A percentile compares a stretch with the other conserved stretches of the same genome.
Evolutionary conservation across 1,140 invertebrate genomes (phyloP).

Genomic region (Calliopsis andreniformis): DNA sequence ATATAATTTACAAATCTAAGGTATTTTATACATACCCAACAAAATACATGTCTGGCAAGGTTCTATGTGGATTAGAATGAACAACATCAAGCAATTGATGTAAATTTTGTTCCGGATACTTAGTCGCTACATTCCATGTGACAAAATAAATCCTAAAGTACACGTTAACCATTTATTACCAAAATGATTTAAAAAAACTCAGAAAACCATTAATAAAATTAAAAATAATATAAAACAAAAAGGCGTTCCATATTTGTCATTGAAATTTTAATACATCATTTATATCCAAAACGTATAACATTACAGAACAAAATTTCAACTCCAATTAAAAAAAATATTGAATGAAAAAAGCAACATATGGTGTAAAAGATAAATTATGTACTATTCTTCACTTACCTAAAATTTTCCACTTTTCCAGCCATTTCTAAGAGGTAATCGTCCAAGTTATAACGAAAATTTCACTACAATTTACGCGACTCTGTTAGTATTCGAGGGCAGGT

Average conservation of each 20-base stretch:
- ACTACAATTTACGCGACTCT: slow-evolving; percentile 11
- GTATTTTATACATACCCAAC: slow-evolving; percentile 84
- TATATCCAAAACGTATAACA: background rate
- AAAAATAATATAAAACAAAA: background rate
- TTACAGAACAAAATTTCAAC: background rate
- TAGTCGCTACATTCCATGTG: slow-evolving; percentile 93
- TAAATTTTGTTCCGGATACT: slow-evolving; percentile 86
- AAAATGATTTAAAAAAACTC: background rate
- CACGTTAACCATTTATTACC: background rate
- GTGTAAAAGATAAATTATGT: too few species aligned
- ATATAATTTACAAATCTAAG: slow-evolving; percentile 1
- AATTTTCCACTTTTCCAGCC: slow-evolving; percentile 37
- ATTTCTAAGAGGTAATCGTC: slow-evolving; percentile 9
- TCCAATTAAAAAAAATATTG: background rate
- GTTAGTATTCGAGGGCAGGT: background rate
- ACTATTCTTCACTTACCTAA: slow-evolving; percentile 44
- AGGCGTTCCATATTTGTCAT: background rate
- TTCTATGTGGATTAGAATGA: slow-evolving; percentile 82
- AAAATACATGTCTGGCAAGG: slow-evolving; percentile 90
- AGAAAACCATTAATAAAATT: background rate
- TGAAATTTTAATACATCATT: background rate
- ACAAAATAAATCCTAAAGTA: slow-evolving; percentile 86
- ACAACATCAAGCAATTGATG: slow-evolving; percentile 86
- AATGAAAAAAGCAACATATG: background rate
- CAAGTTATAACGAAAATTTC: background rate